Base-by-base conservation (phyloP, 2,113 vertebrate genomes). In the Chloropsis cyanopogon region DNA sequence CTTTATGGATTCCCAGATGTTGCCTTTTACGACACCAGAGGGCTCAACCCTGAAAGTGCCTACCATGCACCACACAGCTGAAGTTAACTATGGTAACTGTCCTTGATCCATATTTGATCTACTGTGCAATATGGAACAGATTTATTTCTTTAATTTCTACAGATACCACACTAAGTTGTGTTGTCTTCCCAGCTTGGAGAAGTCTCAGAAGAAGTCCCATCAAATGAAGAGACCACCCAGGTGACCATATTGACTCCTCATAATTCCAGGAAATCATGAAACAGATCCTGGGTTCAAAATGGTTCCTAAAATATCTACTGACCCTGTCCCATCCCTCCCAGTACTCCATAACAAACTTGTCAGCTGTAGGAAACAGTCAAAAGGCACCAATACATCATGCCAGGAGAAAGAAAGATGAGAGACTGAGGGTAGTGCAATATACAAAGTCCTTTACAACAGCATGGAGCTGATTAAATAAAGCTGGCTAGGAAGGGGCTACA, bases 31-130 rank as follows among this genome's bases (percentile, higher is more conserved):
- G 61, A 98, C 98, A 0, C 60, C 95, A 0, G 98, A 98, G 3
- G 98, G 99, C 35, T 97, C n/a, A 3, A 77, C 93, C 44, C 88
- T 98, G 94, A 98, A 98, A 91, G 99, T 99, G 57, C 98, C 99
- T 54, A 99, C 98, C 95, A 99, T 99, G 98, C 97, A 99, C 85
- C 99, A 99, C 94, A 97, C 97, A 13, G 96, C 98, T 0, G 98
- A 99, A 90, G 98, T 99, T 71, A 98, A 98, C 95, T 99, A 99
- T 0, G 99, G 99, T 99, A 98, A 98, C 97, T 70, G 63, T 46
- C 57, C 57, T 82, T 47, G 8, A 39, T 35, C 25, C 31, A n/a
- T 12, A n/a, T 59, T 18, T 64, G 22, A 26, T 78, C 8, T 70
- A 9, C 22, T 39, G 42, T 61, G 66, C 49, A 56, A 26, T 25